phyloP scores from a whole-genome alignment of 2,888 invertebrate genomes.

The Agonopterix arenella region DNA sequence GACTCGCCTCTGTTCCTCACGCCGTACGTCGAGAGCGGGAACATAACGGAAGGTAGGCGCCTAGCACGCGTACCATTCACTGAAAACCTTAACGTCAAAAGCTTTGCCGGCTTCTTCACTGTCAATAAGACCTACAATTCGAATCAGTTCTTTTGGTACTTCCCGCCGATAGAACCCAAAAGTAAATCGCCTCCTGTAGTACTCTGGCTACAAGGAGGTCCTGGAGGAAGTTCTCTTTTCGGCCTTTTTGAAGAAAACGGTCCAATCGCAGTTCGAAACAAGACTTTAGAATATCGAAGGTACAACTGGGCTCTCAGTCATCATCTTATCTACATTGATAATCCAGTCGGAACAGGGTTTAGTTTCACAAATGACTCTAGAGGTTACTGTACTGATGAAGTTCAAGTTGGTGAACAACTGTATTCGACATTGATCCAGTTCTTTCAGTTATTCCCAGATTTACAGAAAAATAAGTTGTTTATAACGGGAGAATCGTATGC shows the following conservation, averaged over 20 bases:
- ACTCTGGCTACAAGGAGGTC: constrained; percentile 92
- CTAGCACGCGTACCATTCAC: constrained; percentile 71
- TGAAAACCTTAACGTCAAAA: constrained; percentile 76
- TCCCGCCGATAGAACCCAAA: constrained; percentile 80
- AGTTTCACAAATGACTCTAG: constrained; percentile 87
- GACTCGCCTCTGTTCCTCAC: constrained; percentile 85
- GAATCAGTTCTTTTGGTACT: constrained; percentile 95
- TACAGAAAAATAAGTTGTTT: constrained; percentile 86
- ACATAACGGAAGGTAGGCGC: constrained; percentile 45
- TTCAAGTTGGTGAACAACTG: constrained; percentile 87
- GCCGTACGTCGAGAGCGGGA: constrained; percentile 82
- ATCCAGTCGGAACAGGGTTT: constrained; percentile 94
- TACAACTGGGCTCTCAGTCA: constrained; percentile 89
- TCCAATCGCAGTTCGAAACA: constrained; percentile 67
- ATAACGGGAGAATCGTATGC: constrained; percentile 94
- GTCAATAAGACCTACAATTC: constrained; percentile 86
- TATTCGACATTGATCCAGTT: constrained; percentile 88
- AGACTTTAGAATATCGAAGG: constrained; percentile 76
- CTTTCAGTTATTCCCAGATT: constrained; percentile 87
- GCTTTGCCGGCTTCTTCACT: constrained; percentile 90
- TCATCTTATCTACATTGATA: constrained; percentile 92
- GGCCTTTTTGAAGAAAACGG: constrained; percentile 92
- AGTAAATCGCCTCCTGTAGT: constrained; percentile 81
- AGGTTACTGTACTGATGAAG: constrained; percentile 88
- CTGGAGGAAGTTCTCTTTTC: constrained; percentile 86